Percentiles rank a stretch among this genome's conserved stretches.
Conservation (phyloP, 2,113 vertebrate genomes). For the Brevimyrus niger region DNA sequence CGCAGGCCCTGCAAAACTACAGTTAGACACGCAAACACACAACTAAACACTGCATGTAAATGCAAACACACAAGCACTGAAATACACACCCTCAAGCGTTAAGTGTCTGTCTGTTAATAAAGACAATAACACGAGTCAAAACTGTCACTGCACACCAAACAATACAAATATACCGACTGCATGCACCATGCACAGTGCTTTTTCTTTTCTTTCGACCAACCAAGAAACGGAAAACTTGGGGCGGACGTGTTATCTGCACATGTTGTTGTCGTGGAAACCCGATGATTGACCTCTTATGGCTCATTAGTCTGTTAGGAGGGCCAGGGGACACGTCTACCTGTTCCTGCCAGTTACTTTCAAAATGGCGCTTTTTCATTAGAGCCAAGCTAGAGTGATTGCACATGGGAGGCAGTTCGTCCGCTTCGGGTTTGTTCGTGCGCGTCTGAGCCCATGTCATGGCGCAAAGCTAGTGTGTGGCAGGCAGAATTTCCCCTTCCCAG, state of each 20-base stretch:
- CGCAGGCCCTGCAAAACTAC: neutral
- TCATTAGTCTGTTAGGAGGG: neutral
- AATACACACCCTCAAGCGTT: neutral
- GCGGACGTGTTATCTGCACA: neutral
- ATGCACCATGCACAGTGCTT: neutral
- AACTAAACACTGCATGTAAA: neutral
- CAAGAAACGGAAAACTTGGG: neutral
- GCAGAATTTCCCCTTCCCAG: neutral
- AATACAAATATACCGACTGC: neutral
- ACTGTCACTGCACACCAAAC: neutral
- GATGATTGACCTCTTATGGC: neutral
- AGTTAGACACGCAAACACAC: neutral
- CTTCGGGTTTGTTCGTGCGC: neutral
- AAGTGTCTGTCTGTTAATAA: neutral
- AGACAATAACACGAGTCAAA: neutral
- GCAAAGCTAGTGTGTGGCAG: neutral
- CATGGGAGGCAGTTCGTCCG: neutral
- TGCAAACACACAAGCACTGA: neutral
- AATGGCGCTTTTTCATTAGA: neutral
- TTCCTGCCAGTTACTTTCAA: neutral
- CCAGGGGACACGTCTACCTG: neutral
- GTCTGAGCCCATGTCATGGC: neutral
- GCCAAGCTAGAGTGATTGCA: neutral
- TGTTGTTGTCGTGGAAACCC: constrained; percentile 6
- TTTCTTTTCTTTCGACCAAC: neutral